A percentile compares a stretch with the other conserved stretches of the same genome.
phyloP scores from a whole-genome alignment of 2,888 invertebrate species.

The Pseudeuparius sepicola region DNA sequence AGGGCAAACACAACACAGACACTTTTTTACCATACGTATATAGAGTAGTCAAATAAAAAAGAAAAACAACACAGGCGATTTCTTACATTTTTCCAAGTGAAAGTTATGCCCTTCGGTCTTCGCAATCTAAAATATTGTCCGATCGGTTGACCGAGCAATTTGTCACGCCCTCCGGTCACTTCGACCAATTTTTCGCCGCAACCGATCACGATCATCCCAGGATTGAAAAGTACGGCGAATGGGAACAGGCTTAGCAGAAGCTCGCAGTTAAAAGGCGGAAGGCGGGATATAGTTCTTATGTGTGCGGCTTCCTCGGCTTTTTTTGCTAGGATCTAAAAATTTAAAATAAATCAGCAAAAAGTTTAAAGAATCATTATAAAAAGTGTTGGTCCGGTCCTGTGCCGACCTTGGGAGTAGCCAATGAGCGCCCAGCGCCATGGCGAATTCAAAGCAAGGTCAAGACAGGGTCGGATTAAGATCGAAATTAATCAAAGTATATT shows the following conservation, averaged over 20 bases:
- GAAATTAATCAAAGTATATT: no score
- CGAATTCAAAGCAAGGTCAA: no score
- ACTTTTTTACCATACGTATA: no score
- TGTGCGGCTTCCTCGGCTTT: constrained; percentile 31
- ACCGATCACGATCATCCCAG: constrained; percentile 62
- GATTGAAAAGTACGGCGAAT: constrained; percentile 72
- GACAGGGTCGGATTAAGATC: no score
- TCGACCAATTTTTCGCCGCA: constrained; percentile 70
- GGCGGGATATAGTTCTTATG: constrained; percentile 30
- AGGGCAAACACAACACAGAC: no score
- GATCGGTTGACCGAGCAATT: constrained; percentile 56
- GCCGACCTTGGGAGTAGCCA: no score
- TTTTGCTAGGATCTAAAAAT: constrained; percentile 30
- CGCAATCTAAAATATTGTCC: constrained; percentile 64
- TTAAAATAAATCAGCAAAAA: no score
- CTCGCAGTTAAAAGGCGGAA: constrained; percentile 58
- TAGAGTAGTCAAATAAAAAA: no score
- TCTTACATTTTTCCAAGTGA: constrained; percentile 77
- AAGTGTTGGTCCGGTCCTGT: no score
- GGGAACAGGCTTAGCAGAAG: constrained; percentile 76
- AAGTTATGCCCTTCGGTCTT: constrained; percentile 68
- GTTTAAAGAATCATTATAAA: no score
- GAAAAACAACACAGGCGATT: no score
- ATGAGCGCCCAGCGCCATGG: no score
- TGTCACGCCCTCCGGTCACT: constrained; percentile 46